Base-by-base conservation (phyloP, 1,140 invertebrate species). In the Eubasilissa regina region DNA sequence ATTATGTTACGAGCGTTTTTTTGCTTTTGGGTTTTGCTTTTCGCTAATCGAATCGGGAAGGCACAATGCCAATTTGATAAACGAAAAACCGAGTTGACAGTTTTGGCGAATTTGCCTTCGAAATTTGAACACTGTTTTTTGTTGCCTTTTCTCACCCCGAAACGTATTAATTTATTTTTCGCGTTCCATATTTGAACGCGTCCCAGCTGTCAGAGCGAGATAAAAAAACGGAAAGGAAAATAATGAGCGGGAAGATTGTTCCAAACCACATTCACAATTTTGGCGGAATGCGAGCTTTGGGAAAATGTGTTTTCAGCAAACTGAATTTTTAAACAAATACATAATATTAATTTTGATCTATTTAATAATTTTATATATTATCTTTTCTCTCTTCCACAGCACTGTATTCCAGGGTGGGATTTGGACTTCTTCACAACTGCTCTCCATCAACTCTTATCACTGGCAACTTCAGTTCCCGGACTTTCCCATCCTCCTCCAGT, bases 191-290 rank as follows among this genome's bases (percentile, higher is more conserved):
- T 21, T 21, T 15, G 10, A 58, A 19, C 55, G 17, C n/a, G 17
- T 58, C 21, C 55, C 55, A 15, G 17, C 55, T 58, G 55, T 58
- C 55, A 58, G 21, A 21, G 55, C n/a, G 21, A 21, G 55, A 15
- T 4, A 21, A n/a, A 58, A 55, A 7, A 11, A 10, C 15, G n/a
- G 55, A 58, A 19, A 58, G 17, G 55, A 58, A 56, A 56, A 56
- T 56, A 56, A 56, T 56, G 53, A 13, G 53, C 0, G 53, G 53
- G 19, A n/a, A 56, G 19, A 15, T 15, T 15, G 15, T 56, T 17
- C 9, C 13, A 55, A 55, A 55, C 53, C 55, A 11, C 21, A 58
- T 58, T 58, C 21, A n/a, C 17, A 21, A 15, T 58, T 6, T 3
- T 15, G 55, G 17, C 25, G 25, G 17, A 11, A 21, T 58, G 17